Conservation (phyloP, 2,113 vertebrate species). For the Chaetodon auriga region DNA sequence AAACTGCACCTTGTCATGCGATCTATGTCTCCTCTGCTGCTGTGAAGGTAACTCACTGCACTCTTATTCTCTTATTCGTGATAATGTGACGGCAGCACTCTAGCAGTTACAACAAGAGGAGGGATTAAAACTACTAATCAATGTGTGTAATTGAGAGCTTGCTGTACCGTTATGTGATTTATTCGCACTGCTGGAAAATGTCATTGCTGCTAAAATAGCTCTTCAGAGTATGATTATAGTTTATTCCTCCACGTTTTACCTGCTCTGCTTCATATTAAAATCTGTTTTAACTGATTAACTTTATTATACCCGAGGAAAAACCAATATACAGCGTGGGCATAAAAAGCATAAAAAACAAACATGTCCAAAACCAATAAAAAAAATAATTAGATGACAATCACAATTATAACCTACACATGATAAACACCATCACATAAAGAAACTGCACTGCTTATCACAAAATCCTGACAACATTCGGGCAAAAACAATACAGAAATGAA, state of each 20-base stretch:
- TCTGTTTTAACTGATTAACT: neutral
- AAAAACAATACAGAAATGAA: neutral
- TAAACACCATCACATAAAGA: too few species aligned
- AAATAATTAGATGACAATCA: neutral
- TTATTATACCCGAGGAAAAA: neutral
- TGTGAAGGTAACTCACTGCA: constrained; percentile 33
- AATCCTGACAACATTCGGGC: neutral
- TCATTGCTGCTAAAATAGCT: neutral
- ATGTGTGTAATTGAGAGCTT: neutral
- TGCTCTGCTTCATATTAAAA: neutral
- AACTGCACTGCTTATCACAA: neutral
- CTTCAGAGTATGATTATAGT: neutral
- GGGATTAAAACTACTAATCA: neutral
- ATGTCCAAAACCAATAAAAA: neutral
- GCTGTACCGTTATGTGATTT: neutral
- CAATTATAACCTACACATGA: neutral
- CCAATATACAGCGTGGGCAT: neutral
- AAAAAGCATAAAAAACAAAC: neutral
- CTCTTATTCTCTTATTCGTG: neutral
- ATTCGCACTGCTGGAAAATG: neutral
- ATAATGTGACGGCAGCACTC: neutral
- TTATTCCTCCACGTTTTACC: neutral
- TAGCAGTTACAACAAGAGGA: neutral
- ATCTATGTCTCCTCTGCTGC: constrained; percentile 36
- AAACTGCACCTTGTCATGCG: constrained; percentile 70